A percentile compares a stretch with the other conserved stretches of the same genome.
phyloP scores from a whole-genome alignment of 2,797 vertebrate genomes.

The Iguana delicatissima region DNA sequence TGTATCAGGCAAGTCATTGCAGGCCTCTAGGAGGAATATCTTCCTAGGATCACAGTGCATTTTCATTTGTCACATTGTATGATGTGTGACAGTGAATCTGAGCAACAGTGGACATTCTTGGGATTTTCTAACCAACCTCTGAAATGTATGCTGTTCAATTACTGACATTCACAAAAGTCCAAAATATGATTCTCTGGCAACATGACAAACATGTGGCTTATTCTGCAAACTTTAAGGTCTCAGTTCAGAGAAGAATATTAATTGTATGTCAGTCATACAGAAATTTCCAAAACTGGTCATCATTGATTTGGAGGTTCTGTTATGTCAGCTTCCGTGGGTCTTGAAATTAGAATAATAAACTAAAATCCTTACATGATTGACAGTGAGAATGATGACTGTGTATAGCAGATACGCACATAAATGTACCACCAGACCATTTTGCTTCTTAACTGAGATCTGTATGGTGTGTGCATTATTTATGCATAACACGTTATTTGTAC shows the following conservation, averaged over 20 bases:
- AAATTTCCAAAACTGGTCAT: slow-evolving; percentile 77
- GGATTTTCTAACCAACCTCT: slow-evolving; percentile 75
- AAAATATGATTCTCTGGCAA: slow-evolving; percentile 86
- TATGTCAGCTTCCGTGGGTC: slow-evolving; percentile 66
- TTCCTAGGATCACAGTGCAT: slow-evolving; percentile 47
- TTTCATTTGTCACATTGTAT: slow-evolving; percentile 70
- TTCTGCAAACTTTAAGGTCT: slow-evolving; percentile 83
- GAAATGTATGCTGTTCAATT: slow-evolving; percentile 85
- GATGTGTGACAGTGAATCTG: slow-evolving; percentile 63
- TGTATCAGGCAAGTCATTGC: not conserved
- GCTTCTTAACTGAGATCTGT: slow-evolving; percentile 41
- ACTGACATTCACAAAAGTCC: slow-evolving; percentile 83
- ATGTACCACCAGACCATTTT: slow-evolving; percentile 49
- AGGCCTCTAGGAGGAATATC: slow-evolving; percentile 44
- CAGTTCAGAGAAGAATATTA: slow-evolving; percentile 82
- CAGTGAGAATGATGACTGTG: slow-evolving; percentile 30
- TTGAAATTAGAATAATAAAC: slow-evolving; percentile 71
- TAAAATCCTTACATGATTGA: slow-evolving; percentile 64
- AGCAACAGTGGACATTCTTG: slow-evolving; percentile 64
- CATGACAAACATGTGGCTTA: slow-evolving; percentile 86
- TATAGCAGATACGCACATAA: not conserved
- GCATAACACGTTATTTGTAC: not conserved
- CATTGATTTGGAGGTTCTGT: slow-evolving; percentile 72
- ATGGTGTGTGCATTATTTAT: slow-evolving; percentile 60
- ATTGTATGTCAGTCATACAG: slow-evolving; percentile 80